Percentiles rank a stretch among this genome's conserved stretches.
These are phyloP conservation scores for Zapornia atra DNA, from an alignment of 2,113 vertebrate genomes.

Conservation along the genomic window DNA sequence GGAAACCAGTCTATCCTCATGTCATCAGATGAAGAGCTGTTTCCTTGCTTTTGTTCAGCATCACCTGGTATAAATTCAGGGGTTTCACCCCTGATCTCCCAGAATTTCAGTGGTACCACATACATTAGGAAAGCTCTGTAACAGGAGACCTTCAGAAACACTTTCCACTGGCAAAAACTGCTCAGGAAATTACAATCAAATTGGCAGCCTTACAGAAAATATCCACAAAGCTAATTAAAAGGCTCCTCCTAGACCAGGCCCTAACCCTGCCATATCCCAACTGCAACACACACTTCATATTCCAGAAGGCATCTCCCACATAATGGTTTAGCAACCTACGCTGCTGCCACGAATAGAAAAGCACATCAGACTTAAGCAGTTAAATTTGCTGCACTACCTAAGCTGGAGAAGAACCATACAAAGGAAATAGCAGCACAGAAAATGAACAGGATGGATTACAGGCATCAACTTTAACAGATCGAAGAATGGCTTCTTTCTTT, in stretches of 20 bases:
- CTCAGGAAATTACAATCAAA: not conserved
- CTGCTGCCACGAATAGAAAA: conserved; percentile 61
- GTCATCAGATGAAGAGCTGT: not conserved
- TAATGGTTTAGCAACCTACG: conserved; percentile 52
- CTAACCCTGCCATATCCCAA: conserved; percentile 39
- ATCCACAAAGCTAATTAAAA: conserved; percentile 21
- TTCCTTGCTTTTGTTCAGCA: not conserved
- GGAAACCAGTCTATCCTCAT: not conserved
- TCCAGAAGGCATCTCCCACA: conserved; percentile 70
- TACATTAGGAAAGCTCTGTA: not conserved
- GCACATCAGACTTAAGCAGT: conserved; percentile 60
- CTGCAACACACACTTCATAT: conserved; percentile 5
- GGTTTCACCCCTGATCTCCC: not conserved
- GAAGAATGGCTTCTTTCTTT: conserved; percentile 40
- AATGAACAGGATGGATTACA: conserved; percentile 51
- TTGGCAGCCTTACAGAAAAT: not conserved
- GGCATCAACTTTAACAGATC: conserved; percentile 30
- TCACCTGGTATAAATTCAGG: not conserved
- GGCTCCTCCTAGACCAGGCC: not conserved
- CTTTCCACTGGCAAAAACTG: not conserved
- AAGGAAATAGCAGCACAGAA: conserved; percentile 33
- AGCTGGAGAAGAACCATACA: not conserved
- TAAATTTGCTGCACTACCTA: conserved; percentile 36
- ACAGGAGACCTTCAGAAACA: not conserved
- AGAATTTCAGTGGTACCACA: not conserved